phyloP scores from a whole-genome alignment of 2,888 invertebrate species.

The Orchestes rusci region DNA sequence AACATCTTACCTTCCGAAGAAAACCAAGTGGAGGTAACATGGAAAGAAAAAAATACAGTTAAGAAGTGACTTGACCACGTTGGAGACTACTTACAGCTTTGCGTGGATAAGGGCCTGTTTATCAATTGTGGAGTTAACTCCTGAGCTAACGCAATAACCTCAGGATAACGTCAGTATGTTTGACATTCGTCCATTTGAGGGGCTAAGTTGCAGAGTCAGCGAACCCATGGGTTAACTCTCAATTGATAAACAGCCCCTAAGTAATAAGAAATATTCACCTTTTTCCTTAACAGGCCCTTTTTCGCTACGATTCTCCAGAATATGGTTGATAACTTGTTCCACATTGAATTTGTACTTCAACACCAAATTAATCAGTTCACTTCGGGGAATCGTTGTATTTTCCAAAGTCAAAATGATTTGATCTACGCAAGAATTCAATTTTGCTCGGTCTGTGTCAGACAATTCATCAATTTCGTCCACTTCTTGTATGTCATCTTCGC shows the following conservation, averaged over 20 bases:
- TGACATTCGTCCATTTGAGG: too few species aligned
- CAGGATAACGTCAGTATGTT: too few species aligned
- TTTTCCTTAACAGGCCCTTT: conserved; percentile 34
- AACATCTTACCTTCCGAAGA: conserved; percentile 47
- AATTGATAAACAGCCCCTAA: too few species aligned
- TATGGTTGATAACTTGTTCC: conserved; percentile 64
- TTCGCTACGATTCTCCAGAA: conserved; percentile 45
- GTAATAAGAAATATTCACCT: conserved; percentile 36
- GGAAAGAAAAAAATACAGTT: conserved; percentile 33
- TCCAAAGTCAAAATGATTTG: conserved; percentile 75
- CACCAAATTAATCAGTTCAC: conserved; percentile 63
- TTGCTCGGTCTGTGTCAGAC: conserved; percentile 41
- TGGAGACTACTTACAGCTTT: too few species aligned
- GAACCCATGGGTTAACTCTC: too few species aligned
- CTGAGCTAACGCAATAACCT: too few species aligned
- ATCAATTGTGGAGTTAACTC: too few species aligned
- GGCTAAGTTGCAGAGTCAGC: too few species aligned
- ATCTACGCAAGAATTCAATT: conserved; percentile 76
- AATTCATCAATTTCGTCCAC: conserved; percentile 23
- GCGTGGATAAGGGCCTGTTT: too few species aligned
- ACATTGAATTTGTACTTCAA: conserved; percentile 66
- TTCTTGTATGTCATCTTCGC: conserved; percentile 64
- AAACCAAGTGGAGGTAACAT: conserved; percentile 33
- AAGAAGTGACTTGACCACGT: too few species aligned
- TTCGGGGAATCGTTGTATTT: conserved; percentile 61